Base-by-base conservation (phyloP, 1,140 invertebrate genomes). In the Onthophagus taurus region DNA sequence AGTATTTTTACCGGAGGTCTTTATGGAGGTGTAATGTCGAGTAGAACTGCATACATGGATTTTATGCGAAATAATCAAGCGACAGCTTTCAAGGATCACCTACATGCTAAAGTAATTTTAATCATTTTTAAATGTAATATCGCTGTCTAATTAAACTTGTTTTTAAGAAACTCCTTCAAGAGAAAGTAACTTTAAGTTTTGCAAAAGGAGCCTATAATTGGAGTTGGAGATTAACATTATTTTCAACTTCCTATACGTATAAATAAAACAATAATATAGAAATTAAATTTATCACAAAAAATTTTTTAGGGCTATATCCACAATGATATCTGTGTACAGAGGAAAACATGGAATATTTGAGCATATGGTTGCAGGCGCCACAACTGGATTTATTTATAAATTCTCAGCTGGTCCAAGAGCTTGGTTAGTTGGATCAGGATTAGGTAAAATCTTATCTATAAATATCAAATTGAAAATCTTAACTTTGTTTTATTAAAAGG, bases 31-130 rank as follows among this genome's bases (percentile, higher is more conserved):
- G 57, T 79, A 49, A 51, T 65, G 9, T 58, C 68, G 50, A 76
- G 76, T n/a, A 67, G 68, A 52, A 51, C 54, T 2, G 72, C 78
- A 13, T 78, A 78, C 49, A 31, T 76, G n/a, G 68, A 76, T 41
- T 85, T 86, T 51, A 77, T 84, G 49, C 72, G 76, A 58, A 79
- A 72, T 36, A 86, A 87, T 68, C 70, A 83, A 65, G 82, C 80
- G 6, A 76, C 79, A 19, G 65, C 67, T 6, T 88, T 82, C 61
- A 61, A 63, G 31, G 75, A 69, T 44, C 78, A 81, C 34, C 60
- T 76, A 7, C 70, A 82, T 47, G 83, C 83, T 2, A 80, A 83
- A 66, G 79, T 81, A 69, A 49, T 35, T 11, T 48, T 18, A 8
- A 33, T 21, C 33, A 41, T 20, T 5, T 35, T 11, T 1, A 11